Percentiles rank a stretch among this genome's conserved stretches.
Conservation (phyloP, 1,140 invertebrate species). For the Drosophila kohkoa region DNA sequence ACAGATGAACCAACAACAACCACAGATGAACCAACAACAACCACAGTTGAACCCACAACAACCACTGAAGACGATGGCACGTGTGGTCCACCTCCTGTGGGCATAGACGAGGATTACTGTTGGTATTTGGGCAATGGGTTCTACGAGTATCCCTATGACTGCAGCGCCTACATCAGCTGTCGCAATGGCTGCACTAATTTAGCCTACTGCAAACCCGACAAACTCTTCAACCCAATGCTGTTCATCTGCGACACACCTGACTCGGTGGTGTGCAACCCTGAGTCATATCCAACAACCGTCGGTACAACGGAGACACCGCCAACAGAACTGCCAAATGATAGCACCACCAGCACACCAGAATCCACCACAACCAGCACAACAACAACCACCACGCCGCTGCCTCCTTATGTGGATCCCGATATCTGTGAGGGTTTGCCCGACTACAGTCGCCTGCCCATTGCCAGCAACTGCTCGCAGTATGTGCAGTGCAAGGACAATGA, state of each 20-base stretch:
- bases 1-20: neutral
- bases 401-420: conserved; percentile 57
- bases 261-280: conserved; percentile 49
- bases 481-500: conserved; percentile 51
- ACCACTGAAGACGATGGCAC: conserved; percentile 46
- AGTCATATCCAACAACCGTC: conserved; percentile 46
- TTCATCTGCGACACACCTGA: conserved; percentile 70
- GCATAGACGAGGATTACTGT: conserved; percentile 50
- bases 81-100: conserved; percentile 45
- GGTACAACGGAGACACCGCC: neutral
- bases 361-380: neutral
- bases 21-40: no score
- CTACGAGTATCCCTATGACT: conserved; percentile 64
- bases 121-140: conserved; percentile 53
- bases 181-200: conserved; percentile 61
- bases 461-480: conserved; percentile 63
- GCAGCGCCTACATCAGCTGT: conserved; percentile 59
- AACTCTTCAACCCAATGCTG: conserved; percentile 54
- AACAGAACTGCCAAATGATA: conserved; percentile 7
- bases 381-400: conserved; percentile 36
- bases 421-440: conserved; percentile 38
- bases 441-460: conserved; percentile 50
- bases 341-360: conserved; percentile 14
- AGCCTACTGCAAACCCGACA: conserved; percentile 61
- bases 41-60: neutral